A percentile compares a stretch with the other conserved stretches of the same genome.
Evolutionary conservation across 2,797 vertebrate species (phyloP).

Genomic region (Geotrypetes seraphini): DNA sequence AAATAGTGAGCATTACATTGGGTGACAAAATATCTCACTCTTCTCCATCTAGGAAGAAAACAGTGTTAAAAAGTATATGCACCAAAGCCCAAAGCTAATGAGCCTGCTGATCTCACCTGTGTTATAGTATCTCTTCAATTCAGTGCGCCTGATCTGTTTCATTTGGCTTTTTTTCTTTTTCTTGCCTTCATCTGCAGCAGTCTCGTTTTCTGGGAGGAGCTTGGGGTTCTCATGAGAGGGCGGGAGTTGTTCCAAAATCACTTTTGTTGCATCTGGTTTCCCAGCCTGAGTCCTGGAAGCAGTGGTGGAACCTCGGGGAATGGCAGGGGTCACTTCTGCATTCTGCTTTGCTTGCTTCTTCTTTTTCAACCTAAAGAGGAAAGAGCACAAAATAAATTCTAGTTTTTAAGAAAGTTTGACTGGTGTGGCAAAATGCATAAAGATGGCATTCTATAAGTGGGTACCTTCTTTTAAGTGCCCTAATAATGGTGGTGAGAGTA

Average conservation of each 20-base stretch:
- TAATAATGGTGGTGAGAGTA: too few relatives aligned
- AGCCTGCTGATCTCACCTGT: too few relatives aligned
- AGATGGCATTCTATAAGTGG: too few relatives aligned
- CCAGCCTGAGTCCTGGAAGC: conserved; percentile 31
- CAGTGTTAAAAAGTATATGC: too few relatives aligned
- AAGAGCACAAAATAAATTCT: background rate
- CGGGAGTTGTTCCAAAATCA: conserved; percentile 42
- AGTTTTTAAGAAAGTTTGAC: background rate
- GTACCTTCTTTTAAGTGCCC: too few relatives aligned
- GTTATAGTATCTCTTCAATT: conserved; percentile 57
- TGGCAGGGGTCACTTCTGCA: conserved; percentile 34
- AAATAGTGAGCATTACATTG: too few relatives aligned
- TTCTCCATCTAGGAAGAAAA: too few relatives aligned
- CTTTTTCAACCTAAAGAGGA: conserved; percentile 53
- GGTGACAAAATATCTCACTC: too few relatives aligned
- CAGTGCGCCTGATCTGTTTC: conserved; percentile 59
- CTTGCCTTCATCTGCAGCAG: conserved; percentile 43
- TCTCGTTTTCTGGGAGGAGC: conserved; percentile 35
- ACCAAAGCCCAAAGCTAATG: too few relatives aligned
- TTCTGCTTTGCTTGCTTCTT: conserved; percentile 59
- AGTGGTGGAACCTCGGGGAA: conserved; percentile 20
- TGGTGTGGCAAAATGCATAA: too few relatives aligned
- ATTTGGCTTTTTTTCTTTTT: conserved; percentile 56
- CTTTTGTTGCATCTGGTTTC: conserved; percentile 44
- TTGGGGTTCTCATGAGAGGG: conserved; percentile 41